Conservation (phyloP, 2,113 vertebrate genomes). For the Porphyrio hochstetteri region DNA sequence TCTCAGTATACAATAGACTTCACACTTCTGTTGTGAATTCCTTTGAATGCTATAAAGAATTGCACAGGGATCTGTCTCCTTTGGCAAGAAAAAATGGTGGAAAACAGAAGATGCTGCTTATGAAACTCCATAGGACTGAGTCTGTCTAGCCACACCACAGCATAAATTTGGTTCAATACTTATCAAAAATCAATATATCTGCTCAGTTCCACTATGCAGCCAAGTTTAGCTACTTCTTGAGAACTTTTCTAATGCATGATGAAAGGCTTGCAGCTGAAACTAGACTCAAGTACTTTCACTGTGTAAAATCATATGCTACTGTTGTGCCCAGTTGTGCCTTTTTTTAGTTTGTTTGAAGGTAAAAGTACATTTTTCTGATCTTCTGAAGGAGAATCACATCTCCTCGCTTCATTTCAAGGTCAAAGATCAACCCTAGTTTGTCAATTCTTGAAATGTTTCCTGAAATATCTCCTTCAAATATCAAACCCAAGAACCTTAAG, state of each 20-base stretch:
- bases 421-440: background rate
- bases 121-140: background rate
- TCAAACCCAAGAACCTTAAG: background rate
- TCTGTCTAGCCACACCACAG: background rate
- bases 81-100: background rate
- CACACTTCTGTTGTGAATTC: background rate
- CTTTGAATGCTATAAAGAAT: background rate
- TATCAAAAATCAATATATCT: background rate
- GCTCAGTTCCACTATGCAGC: background rate
- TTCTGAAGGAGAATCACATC: background rate
- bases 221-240: slow-evolving; percentile 1
- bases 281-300: background rate
- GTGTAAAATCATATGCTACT: background rate
- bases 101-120: background rate
- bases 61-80: background rate
- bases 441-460: background rate
- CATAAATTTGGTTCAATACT: background rate
- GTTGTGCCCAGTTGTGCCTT: background rate
- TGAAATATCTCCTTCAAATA: background rate
- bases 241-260: background rate
- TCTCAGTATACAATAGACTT: background rate
- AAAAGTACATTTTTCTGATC: background rate
- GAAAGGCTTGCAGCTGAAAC: background rate
- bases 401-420: background rate
- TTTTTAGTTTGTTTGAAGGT: background rate